These are phyloP conservation scores for Mesochorus sp. DNA, from an alignment of 2,888 invertebrate species.

Conservation along the genomic window DNA sequence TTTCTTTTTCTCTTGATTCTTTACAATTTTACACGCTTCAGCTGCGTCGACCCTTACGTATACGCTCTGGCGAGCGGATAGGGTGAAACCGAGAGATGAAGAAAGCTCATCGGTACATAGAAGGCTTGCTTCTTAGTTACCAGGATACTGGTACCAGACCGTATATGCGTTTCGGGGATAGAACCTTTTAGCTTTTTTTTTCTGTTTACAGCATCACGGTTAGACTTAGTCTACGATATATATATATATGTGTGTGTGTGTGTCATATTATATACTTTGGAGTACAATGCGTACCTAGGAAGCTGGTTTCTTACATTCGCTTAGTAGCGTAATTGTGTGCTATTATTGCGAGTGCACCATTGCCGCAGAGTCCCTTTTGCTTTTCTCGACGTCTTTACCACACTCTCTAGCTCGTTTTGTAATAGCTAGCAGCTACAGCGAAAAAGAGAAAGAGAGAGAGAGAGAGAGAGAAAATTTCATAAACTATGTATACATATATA, in stretches of 20 bases:
- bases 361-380: constrained; percentile 6
- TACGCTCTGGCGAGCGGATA: background rate
- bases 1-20: background rate
- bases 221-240: background rate
- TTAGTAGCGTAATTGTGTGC: constrained; percentile 67
- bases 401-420: constrained; percentile 31
- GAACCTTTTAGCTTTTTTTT: constrained; percentile 37
- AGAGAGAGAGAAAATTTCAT: no score
- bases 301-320: constrained; percentile 69
- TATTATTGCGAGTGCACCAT: constrained; percentile 64
- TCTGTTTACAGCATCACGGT: background rate
- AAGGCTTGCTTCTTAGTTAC: constrained; percentile 7
- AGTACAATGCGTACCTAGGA: constrained; percentile 62
- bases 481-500: constrained; percentile 10
- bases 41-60: constrained; percentile 2
- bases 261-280: background rate
- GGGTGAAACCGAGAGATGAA: background rate
- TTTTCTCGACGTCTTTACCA: constrained; percentile 16
- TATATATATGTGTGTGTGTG: background rate
- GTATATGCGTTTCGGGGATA: constrained; percentile 19
- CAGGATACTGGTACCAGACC: constrained; percentile 6
- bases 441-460: background rate
- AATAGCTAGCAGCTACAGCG: constrained; percentile 21
- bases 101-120: constrained; percentile 30
- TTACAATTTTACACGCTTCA: constrained; percentile 20